A percentile compares a stretch with the other conserved stretches of the same genome.
phyloP scores from a whole-genome alignment of 2,113 vertebrate genomes.

The Nematolebias whitei region DNA sequence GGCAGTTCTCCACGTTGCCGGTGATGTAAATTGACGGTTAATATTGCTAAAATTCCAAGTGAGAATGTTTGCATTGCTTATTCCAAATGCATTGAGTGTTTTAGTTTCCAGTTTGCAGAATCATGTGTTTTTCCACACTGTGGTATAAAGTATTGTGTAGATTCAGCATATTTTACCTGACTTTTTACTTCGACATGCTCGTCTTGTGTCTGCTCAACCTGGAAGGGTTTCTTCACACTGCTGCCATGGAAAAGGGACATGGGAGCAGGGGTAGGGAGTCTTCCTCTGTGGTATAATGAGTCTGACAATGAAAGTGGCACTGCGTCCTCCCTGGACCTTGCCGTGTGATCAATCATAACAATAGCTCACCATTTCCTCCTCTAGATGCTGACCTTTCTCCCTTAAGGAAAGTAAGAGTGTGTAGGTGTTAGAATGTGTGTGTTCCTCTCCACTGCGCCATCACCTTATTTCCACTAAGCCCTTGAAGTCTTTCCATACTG shows the following conservation, averaged over 20 bases:
- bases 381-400: constrained; percentile 75
- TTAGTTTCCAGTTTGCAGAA: constrained; percentile 32
- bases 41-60: constrained; percentile 36
- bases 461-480: constrained; percentile 59
- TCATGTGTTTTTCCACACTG: constrained; percentile 27
- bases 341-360: constrained; percentile 78
- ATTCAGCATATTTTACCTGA: constrained; percentile 62
- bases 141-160: constrained; percentile 40
- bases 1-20: constrained; percentile 47
- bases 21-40: constrained; percentile 41
- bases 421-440: constrained; percentile 27
- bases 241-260: constrained; percentile 57
- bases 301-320: constrained; percentile 80
- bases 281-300: constrained; percentile 74
- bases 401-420: constrained; percentile 58
- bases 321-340: constrained; percentile 72
- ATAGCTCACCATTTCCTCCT: constrained; percentile 76
- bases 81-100: constrained; percentile 20
- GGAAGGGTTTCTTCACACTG: constrained; percentile 49
- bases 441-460: constrained; percentile 34
- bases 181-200: constrained; percentile 29
- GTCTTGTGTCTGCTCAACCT: constrained; percentile 25
- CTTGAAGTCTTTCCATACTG: constrained; percentile 41
- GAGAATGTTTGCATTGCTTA: constrained; percentile 15
- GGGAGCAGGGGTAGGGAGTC: constrained; percentile 44